These are phyloP conservation scores for Cheilosia scutellata DNA, from an alignment of 2,888 invertebrate genomes.

Conservation along the genomic window DNA sequence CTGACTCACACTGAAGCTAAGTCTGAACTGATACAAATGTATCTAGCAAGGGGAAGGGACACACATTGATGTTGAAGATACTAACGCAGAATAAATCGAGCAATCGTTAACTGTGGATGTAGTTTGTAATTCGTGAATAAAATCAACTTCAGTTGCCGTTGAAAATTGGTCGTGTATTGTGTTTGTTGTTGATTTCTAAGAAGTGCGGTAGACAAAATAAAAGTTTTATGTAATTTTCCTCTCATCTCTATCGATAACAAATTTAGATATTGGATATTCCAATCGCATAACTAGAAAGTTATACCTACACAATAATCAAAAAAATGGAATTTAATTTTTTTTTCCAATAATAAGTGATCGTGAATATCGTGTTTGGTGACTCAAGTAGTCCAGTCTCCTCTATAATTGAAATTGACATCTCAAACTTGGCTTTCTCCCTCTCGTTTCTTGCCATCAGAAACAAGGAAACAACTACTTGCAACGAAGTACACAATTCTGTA, in stretches of 20 bases:
- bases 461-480: constrained; percentile 31
- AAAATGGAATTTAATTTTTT: not conserved
- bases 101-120: constrained; percentile 71
- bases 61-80: not conserved
- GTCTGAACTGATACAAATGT: constrained; percentile 17
- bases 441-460: constrained; percentile 17
- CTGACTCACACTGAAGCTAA: too few relatives aligned
- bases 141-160: constrained; percentile 69
- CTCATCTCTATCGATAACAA: not conserved
- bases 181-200: constrained; percentile 17
- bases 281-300: not conserved
- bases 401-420: constrained; percentile 1
- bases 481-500: constrained; percentile 70
- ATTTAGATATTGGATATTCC: constrained; percentile 25
- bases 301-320: not conserved
- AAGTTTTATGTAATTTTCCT: constrained; percentile 3
- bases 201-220: constrained; percentile 31
- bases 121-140: constrained; percentile 46
- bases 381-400: constrained; percentile 7
- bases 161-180: constrained; percentile 68
- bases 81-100: constrained; percentile 57
- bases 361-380: constrained; percentile 7
- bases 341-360: constrained; percentile 53
- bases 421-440: constrained; percentile 57
- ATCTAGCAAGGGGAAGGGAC: constrained; percentile 33